Percentiles rank a stretch among this genome's conserved stretches.
Evolutionary conservation across 2,797 vertebrate genomes (phyloP).

Genomic region (Diplodus sargus): DNA sequence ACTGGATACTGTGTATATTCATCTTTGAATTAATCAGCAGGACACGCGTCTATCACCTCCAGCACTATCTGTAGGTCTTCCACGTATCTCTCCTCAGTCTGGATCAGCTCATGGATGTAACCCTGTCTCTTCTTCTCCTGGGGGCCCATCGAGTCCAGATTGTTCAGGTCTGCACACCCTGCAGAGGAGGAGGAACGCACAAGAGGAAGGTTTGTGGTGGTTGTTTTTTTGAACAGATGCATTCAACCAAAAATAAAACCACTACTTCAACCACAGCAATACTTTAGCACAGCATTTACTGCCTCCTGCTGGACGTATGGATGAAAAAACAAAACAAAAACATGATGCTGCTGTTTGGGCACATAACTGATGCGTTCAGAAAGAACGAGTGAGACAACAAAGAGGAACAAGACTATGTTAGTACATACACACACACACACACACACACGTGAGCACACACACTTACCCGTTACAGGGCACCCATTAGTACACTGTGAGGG

Average conservation of each 20-base stretch:
- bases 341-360: not conserved
- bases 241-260: constrained; percentile 7
- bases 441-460: constrained; percentile 34
- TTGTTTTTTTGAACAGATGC: not conserved
- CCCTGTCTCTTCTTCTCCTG: constrained; percentile 96
- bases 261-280: constrained; percentile 3
- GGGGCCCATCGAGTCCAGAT: constrained; percentile 91
- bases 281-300: constrained; percentile 7
- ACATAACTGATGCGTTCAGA: not conserved
- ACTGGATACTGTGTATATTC: not conserved
- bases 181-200: constrained; percentile 38
- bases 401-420: not conserved
- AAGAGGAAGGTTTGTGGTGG: not conserved
- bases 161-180: constrained; percentile 95
- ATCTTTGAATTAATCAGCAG: not conserved
- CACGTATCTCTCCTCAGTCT: constrained; percentile 94
- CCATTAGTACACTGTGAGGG: constrained; percentile 33
- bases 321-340: not conserved
- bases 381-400: not conserved
- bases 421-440: not conserved
- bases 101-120: constrained; percentile 95
- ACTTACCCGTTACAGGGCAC: constrained; percentile 64
- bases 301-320: constrained; percentile 51
- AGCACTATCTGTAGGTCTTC: constrained; percentile 92
- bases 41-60: constrained; percentile 84